These are phyloP conservation scores for Anticlea derivata DNA, from an alignment of 2,888 invertebrate species.

Conservation along the genomic window DNA sequence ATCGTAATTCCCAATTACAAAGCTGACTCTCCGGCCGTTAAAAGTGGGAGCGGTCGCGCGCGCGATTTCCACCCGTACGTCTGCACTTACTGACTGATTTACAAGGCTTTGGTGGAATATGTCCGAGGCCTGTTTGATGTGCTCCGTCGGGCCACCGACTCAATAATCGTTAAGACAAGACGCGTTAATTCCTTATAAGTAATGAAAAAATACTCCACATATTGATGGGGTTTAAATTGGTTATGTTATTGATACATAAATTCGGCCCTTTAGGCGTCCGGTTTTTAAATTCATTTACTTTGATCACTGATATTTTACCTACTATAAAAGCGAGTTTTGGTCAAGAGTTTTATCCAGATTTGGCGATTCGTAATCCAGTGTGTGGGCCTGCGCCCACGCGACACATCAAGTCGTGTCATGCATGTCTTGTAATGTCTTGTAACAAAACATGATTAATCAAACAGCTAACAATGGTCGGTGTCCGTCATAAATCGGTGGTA, in stretches of 20 bases:
- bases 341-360: constrained; percentile 29
- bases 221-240: constrained; percentile 57
- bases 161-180: constrained; percentile 77
- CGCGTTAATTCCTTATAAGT: constrained; percentile 59
- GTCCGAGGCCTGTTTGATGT: constrained; percentile 53
- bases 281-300: constrained; percentile 24
- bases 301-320: constrained; percentile 23
- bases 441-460: constrained; percentile 56
- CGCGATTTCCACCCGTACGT: constrained; percentile 47
- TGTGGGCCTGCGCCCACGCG: constrained; percentile 31
- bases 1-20: constrained; percentile 18
- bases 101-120: constrained; percentile 63
- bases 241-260: constrained; percentile 41
- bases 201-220: constrained; percentile 50
- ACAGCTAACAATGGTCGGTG: constrained; percentile 51
- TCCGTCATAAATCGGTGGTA: constrained; percentile 71
- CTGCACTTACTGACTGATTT: constrained; percentile 66
- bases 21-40: constrained; percentile 19
- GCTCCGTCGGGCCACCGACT: constrained; percentile 57
- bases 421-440: constrained; percentile 19
- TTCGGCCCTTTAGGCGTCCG: constrained; percentile 19
- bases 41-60: constrained; percentile 27
- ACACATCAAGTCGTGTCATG: constrained; percentile 22
- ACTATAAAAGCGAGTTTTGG: constrained; percentile 20
- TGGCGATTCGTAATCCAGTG: constrained; percentile 24